A percentile compares a stretch with the other conserved stretches of the same genome.
Conservation (phyloP, 2,113 vertebrate species). For the Cyanocitta stelleri region DNA sequence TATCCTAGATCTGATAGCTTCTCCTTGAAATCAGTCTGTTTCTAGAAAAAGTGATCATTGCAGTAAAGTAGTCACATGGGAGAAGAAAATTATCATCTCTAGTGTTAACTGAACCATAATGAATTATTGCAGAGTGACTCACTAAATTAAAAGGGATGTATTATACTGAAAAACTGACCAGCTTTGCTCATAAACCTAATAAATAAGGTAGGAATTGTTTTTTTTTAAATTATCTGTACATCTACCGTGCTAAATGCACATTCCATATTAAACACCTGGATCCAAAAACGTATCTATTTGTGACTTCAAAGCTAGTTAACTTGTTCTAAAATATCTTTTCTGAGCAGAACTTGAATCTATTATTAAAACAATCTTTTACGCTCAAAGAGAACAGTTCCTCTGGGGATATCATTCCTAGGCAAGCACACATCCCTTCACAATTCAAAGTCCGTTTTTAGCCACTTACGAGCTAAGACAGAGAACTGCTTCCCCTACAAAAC, state of each 20-base stretch:
- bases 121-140: neutral
- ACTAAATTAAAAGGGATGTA: neutral
- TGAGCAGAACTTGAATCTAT: neutral
- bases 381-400: neutral
- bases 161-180: neutral
- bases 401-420: neutral
- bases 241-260: neutral
- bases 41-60: neutral
- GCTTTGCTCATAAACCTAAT: neutral
- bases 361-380: conserved; percentile 17
- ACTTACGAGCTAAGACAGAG: neutral
- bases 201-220: neutral
- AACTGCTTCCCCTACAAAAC: neutral
- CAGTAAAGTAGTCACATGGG: neutral
- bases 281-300: neutral
- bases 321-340: neutral
- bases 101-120: neutral
- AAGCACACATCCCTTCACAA: neutral
- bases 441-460: neutral
- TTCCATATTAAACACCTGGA: neutral
- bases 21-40: neutral
- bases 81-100: neutral
- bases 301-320: conserved; percentile 3
- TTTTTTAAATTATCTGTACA: neutral
- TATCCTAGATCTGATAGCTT: neutral